Conservation (phyloP, 2,113 vertebrate genomes). For the Butastur rufipennis region DNA sequence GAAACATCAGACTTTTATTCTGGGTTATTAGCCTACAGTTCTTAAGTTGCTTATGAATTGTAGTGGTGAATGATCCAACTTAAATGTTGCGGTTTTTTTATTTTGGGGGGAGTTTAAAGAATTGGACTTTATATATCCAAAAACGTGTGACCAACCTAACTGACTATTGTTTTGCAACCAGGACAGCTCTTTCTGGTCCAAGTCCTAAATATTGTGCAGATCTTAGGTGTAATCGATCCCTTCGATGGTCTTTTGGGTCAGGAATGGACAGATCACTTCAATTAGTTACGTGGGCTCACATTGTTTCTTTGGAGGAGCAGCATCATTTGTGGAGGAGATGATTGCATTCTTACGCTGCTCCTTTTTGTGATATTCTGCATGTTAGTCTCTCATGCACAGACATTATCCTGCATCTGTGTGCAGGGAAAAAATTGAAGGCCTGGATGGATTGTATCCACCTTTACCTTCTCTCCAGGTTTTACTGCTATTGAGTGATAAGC, state of each 20-base stretch:
- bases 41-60: not conserved
- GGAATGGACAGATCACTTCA: not conserved
- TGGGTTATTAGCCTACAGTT: conserved; percentile 39
- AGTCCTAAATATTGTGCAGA: not conserved
- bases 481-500: not conserved
- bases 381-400: not conserved
- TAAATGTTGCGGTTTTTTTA: fast-evolving
- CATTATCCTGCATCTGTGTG: not conserved
- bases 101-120: not conserved
- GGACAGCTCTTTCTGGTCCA: not conserved
- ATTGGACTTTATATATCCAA: not conserved
- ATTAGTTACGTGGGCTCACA: not conserved
- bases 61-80: not conserved
- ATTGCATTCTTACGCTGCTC: not conserved
- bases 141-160: not conserved
- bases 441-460: not conserved
- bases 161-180: not conserved
- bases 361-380: not conserved
- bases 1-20: conserved; percentile 16
- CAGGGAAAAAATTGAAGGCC: not conserved
- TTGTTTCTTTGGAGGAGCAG: not conserved
- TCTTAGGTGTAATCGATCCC: not conserved
- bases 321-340: not conserved
- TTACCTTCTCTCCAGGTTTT: not conserved
- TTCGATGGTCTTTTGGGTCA: not conserved